Percentiles rank a stretch among this genome's conserved stretches.
These are phyloP conservation scores for Bubo blakistoni DNA, from an alignment of 2,113 vertebrate genomes.

Conservation along the genomic window DNA sequence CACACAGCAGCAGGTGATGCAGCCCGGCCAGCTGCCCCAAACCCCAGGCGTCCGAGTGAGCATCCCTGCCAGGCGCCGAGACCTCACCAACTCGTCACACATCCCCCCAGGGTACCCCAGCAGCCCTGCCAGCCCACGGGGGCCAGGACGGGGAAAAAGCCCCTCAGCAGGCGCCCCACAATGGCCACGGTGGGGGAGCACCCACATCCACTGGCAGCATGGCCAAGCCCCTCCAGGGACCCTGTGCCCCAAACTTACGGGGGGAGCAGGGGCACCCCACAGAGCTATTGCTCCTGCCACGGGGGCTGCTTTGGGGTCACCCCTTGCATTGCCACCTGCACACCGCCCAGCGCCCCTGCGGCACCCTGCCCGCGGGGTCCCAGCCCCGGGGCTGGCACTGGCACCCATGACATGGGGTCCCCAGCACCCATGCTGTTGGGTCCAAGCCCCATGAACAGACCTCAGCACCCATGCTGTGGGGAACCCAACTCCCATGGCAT, in stretches of 20 bases:
- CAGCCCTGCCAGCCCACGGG: background rate
- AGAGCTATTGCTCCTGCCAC: background rate
- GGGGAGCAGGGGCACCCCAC: background rate
- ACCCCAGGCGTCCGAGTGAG: background rate
- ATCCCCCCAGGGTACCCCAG: background rate
- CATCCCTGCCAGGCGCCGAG: background rate
- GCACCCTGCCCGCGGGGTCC: background rate
- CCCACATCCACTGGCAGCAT: background rate
- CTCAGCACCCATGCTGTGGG: background rate
- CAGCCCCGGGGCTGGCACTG: background rate
- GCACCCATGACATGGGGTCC: background rate
- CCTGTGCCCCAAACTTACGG: background rate
- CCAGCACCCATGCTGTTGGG: background rate
- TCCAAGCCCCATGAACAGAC: too few relatives aligned
- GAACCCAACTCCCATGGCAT: rapidly evolving
- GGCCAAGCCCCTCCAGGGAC: background rate
- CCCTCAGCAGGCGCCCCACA: background rate
- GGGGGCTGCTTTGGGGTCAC: background rate
- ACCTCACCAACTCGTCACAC: background rate
- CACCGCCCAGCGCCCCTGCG: background rate
- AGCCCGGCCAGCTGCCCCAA: background rate
- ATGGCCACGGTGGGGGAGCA: background rate
- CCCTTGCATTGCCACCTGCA: background rate
- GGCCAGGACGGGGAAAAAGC: background rate
- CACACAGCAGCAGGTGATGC: rapidly evolving